Evolutionary conservation across 37 sponge, comb jelly and placozoan genomes (phyloP), one percentile per base, ranked within the genome.

Genomic region (Chondrilla cf. caribensis): DNA sequence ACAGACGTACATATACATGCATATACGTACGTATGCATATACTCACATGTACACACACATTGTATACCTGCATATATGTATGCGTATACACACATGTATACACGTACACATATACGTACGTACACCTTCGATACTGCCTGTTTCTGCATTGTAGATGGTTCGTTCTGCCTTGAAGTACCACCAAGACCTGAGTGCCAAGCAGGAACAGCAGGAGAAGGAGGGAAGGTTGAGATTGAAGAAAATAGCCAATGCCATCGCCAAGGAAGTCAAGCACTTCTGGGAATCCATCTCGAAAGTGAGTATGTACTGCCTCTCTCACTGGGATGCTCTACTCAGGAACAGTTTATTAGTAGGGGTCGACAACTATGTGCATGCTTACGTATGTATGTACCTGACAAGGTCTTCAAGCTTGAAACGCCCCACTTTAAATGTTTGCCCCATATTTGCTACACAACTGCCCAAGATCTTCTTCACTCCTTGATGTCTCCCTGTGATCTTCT

Each of bases 181-280:
- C 72, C 88, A 89, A 64, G 95, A 98, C 41, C 81, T 55, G 38
- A 80, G 80, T 73, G 79, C 79, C 43, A 84, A 82, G 70, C 76
- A 91, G 51, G 76, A 77, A 79, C 71, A 76, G 28, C 40, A 77
- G 14, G 84, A 85, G 80, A 89, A 88, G 75, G 95, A 98, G 36
- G 94, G 93, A 77, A 82, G 62, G 42, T 54, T 83, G 42, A 86
- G 77, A 24, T 80, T 98, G 60, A 89, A 67, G 79, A 93, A 92
- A 78, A 96, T 93, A 41, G 99, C 99, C 28, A 86, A 77, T 38
- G 68, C 86, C 24, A 91, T 94, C 76, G 96, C 99, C 7, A 98
- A 95, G 79, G 96, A 98, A 44, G 89, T 98, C 59, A 88, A 86
- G 58, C 87, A 89, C 44, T 95, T 95, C 58, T 95, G 93, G 95